A percentile compares a stretch with the other conserved stretches of the same genome.
Evolutionary conservation across 2,797 vertebrate genomes (phyloP).

Genomic region (Odontamblyopus lacepedii): DNA sequence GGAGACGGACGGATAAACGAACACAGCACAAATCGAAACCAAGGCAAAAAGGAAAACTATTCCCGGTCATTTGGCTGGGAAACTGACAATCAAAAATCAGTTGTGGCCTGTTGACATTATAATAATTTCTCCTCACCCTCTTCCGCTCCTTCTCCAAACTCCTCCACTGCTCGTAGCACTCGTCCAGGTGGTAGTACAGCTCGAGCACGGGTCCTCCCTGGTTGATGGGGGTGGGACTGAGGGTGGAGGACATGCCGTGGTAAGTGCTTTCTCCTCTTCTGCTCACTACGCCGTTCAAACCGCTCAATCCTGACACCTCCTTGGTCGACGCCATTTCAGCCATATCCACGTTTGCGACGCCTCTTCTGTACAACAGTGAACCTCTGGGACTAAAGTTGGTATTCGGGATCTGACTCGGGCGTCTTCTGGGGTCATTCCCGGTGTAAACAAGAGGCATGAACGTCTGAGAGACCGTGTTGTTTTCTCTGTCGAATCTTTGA

Average conservation of each 20-base stretch:
- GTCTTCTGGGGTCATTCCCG: conserved; percentile 73
- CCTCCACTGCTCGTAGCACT: conserved; percentile 89
- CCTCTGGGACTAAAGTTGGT: conserved; percentile 68
- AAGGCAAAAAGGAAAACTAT: too few relatives aligned
- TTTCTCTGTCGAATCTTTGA: conserved; percentile 68
- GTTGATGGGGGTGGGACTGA: conserved; percentile 75
- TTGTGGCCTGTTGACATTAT: too few relatives aligned
- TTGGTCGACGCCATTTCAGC: conserved; percentile 65
- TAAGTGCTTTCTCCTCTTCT: conserved; percentile 66
- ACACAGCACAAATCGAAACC: too few relatives aligned
- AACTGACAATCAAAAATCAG: too few relatives aligned
- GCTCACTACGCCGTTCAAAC: conserved; percentile 63
- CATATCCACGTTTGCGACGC: conserved; percentile 68
- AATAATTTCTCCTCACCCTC: conserved; percentile 76
- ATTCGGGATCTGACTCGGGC: conserved; percentile 58
- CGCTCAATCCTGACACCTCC: conserved; percentile 74
- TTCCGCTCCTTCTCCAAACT: conserved; percentile 90
- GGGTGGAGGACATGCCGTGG: conserved; percentile 65
- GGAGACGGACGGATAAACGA: too few relatives aligned
- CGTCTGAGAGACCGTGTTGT: conserved; percentile 55
- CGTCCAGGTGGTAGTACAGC: conserved; percentile 83
- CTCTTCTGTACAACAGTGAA: conserved; percentile 51
- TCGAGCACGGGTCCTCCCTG: conserved; percentile 75
- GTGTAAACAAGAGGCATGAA: conserved; percentile 68
- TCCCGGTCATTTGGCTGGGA: too few relatives aligned